phyloP scores from a whole-genome alignment of 1,140 invertebrate species.

The Globodera ellingtonae region DNA sequence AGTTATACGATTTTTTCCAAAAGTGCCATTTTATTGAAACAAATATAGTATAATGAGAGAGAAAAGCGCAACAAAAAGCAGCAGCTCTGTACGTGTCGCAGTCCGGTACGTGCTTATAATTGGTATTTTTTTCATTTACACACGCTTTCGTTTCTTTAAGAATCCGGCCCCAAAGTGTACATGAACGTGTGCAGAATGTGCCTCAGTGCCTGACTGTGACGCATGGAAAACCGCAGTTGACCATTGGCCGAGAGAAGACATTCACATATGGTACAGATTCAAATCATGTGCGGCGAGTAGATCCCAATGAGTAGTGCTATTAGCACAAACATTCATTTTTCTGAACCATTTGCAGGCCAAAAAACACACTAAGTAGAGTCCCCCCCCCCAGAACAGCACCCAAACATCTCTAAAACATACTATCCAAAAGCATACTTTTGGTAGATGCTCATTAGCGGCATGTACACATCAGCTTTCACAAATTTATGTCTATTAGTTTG shows the following conservation, averaged over 20 bases:
- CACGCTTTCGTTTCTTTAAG: slow-evolving; percentile 69
- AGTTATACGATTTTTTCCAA: too few species aligned
- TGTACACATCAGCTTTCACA: too few species aligned
- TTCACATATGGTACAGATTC: slow-evolving; percentile 75
- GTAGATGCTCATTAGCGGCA: too few species aligned
- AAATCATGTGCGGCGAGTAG: not conserved
- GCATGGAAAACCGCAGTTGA: slow-evolving; percentile 76
- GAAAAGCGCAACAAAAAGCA: not conserved
- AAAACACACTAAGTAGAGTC: not conserved
- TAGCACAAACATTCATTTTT: not conserved
- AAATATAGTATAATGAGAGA: not conserved
- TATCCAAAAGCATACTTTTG: too few species aligned
- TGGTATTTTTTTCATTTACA: not conserved
- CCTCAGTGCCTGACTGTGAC: slow-evolving; percentile 87
- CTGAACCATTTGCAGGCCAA: not conserved
- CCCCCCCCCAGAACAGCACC: too few species aligned
- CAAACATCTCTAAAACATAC: too few species aligned
- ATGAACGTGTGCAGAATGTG: slow-evolving; percentile 91
- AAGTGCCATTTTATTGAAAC: too few species aligned
- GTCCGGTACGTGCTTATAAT: not conserved
- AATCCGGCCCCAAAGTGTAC: slow-evolving; percentile 87
- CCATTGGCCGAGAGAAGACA: slow-evolving; percentile 82
- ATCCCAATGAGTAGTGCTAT: not conserved
- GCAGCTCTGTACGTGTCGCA: not conserved
- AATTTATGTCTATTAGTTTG: not conserved